Conservation (phyloP, 1,140 invertebrate genomes). For the Musca vetustissima region DNA sequence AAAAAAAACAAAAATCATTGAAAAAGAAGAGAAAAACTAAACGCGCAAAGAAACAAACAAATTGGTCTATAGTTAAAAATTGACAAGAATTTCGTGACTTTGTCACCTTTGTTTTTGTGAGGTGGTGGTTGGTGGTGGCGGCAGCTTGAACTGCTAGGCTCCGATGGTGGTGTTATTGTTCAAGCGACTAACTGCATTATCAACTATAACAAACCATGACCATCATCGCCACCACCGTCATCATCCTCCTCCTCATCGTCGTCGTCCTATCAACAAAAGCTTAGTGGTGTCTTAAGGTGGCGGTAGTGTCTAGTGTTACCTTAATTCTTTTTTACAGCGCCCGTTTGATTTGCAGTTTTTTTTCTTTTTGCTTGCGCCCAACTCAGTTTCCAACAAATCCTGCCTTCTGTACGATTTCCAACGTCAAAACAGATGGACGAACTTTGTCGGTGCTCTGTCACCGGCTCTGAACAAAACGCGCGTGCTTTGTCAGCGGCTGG, state of each 20-base stretch:
- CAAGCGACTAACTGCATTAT: too few species aligned
- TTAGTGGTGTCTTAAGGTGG: conserved; percentile 1
- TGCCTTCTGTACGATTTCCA: neutral
- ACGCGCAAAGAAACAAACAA: conserved; percentile 50
- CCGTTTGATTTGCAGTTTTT: too few species aligned
- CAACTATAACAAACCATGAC: too few species aligned
- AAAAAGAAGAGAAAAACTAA: conserved; percentile 17
- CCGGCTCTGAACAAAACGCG: neutral
- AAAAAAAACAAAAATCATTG: neutral
- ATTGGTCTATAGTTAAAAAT: conserved; percentile 57
- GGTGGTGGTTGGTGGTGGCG: neutral
- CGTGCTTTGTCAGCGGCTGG: conserved; percentile 4
- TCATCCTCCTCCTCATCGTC: too few species aligned
- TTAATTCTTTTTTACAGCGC: conserved; percentile 9
- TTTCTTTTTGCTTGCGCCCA: neutral
- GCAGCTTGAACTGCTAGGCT: neutral
- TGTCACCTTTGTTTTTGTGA: conserved; percentile 53
- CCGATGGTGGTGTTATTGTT: too few species aligned
- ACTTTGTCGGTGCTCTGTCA: too few species aligned
- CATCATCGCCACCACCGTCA: too few species aligned
- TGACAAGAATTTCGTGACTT: conserved; percentile 57
- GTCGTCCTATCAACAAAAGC: too few species aligned
- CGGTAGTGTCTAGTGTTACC: conserved; percentile 15
- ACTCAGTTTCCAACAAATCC: neutral
- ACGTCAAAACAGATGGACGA: neutral